These are phyloP conservation scores for Mormyrops boulengeri DNA, from an alignment of 2,797 vertebrate genomes.

Conservation along the genomic window DNA sequence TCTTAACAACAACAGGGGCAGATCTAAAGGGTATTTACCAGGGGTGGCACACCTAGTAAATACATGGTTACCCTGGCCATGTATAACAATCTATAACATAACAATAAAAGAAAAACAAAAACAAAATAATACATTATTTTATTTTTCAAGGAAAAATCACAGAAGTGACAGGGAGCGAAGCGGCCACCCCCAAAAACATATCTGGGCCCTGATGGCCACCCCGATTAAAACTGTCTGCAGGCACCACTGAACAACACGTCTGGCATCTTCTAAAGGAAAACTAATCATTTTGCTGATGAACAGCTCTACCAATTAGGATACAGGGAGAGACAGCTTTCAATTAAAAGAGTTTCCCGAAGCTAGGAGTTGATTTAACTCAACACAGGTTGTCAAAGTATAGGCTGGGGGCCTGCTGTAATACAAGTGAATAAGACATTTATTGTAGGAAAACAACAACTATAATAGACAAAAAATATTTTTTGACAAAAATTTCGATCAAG, in stretches of 20 bases:
- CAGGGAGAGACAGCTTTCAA: neutral
- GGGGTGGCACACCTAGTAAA: neutral
- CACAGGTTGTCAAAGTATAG: neutral
- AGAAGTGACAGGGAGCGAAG: neutral
- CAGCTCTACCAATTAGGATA: neutral
- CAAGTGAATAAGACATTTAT: neutral
- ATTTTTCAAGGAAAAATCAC: neutral
- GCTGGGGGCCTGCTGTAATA: neutral
- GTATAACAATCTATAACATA: neutral
- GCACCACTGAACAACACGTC: neutral
- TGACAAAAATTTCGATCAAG: neutral
- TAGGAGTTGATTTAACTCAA: neutral
- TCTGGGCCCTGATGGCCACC: neutral
- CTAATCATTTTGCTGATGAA: neutral
- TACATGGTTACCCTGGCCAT: neutral
- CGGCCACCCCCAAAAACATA: neutral
- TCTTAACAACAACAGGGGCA: neutral
- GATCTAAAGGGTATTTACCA: neutral
- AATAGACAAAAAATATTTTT: neutral
- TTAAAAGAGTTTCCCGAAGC: neutral
- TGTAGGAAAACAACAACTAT: neutral
- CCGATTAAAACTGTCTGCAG: neutral
- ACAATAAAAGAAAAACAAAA: too few species aligned
- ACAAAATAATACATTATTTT: neutral
- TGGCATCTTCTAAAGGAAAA: neutral